phyloP scores from a whole-genome alignment of 2,888 invertebrate genomes.

The Acrocyrtus sp. region DNA sequence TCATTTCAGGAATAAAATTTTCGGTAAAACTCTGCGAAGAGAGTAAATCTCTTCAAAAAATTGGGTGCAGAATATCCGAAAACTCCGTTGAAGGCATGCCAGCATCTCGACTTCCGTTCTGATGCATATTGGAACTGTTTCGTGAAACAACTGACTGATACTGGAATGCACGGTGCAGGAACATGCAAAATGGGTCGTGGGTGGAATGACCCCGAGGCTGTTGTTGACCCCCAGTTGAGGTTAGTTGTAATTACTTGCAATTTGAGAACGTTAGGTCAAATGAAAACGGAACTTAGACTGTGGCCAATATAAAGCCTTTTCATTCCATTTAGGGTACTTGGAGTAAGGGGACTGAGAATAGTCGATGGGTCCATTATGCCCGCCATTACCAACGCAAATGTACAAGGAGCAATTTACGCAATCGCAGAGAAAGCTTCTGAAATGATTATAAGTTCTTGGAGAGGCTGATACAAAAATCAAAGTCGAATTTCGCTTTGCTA shows the following conservation, averaged over 20 bases:
- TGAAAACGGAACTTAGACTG: too few species aligned
- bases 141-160: neutral
- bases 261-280: neutral
- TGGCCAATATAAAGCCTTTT: too few species aligned
- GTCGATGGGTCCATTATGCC: slow-evolving; percentile 21
- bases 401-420: neutral
- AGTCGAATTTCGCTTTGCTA: too few species aligned
- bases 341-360: slow-evolving; percentile 20
- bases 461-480: too few species aligned
- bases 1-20: neutral
- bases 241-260: neutral
- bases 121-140: slow-evolving; percentile 25
- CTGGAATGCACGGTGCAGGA: neutral
- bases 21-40: slow-evolving; percentile 1
- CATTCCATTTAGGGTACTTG: slow-evolving; percentile 21
- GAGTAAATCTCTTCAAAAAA: neutral
- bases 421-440: neutral
- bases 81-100: neutral
- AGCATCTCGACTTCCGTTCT: neutral
- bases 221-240: slow-evolving; percentile 8
- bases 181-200: slow-evolving; percentile 18
- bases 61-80: neutral
- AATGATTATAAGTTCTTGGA: too few species aligned
- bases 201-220: neutral
- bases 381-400: neutral